phyloP scores from a whole-genome alignment of 1,140 invertebrate species.

The Bemisia tabaci region DNA sequence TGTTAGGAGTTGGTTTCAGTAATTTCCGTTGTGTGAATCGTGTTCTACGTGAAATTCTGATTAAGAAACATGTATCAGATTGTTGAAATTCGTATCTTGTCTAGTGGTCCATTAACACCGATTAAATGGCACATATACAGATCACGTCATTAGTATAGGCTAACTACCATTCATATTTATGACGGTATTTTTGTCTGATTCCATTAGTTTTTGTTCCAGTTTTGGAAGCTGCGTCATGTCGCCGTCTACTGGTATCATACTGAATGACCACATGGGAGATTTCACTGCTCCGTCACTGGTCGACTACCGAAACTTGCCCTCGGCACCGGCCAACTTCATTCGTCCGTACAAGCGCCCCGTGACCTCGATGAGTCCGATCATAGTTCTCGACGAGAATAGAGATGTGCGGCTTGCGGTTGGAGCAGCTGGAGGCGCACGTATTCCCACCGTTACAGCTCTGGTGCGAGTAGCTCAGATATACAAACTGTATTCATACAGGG shows the following conservation, averaged over 20 bases:
- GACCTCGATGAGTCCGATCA: slow-evolving; percentile 78
- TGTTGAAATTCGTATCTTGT: too few species aligned
- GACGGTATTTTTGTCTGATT: too few species aligned
- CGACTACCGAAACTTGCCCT: slow-evolving; percentile 64
- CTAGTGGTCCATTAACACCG: too few species aligned
- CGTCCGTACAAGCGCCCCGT: slow-evolving; percentile 63
- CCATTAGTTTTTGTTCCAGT: too few species aligned
- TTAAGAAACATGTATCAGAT: too few species aligned
- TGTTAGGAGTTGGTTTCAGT: too few species aligned
- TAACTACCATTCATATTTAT: too few species aligned
- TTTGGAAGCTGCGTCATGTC: slow-evolving; percentile 60
- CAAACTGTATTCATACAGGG: slow-evolving; percentile 27
- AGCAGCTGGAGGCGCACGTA: slow-evolving; percentile 77
- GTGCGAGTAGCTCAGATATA: too few species aligned
- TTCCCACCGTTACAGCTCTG: slow-evolving; percentile 64
- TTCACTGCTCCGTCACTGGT: slow-evolving; percentile 71
- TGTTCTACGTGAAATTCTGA: too few species aligned
- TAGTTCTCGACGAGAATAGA: slow-evolving; percentile 53
- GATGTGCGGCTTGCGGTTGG: slow-evolving; percentile 58
- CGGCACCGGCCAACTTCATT: slow-evolving; percentile 70
- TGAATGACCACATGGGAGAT: slow-evolving; percentile 94
- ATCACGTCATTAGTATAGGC: too few species aligned
- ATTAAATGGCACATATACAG: too few species aligned
- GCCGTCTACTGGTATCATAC: slow-evolving; percentile 66
- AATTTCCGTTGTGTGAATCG: too few species aligned